Percentiles rank a stretch among this genome's conserved stretches.
phyloP scores from a whole-genome alignment of 2,888 invertebrate species.

The Melanophora roralis region DNA sequence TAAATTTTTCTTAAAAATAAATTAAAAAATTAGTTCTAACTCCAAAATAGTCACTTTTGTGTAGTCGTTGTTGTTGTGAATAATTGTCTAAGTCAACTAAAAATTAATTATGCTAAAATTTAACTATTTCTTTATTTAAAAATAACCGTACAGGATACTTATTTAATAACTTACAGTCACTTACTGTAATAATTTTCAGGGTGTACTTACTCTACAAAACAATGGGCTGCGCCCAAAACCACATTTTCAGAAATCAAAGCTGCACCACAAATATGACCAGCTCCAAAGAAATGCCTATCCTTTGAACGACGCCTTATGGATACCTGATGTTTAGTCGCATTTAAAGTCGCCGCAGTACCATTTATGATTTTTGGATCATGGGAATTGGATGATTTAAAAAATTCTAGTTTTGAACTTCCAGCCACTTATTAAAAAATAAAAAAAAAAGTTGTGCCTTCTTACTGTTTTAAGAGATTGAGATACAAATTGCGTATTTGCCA shows the following conservation, averaged over 20 bases:
- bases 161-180: no score
- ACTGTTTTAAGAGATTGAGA: background rate
- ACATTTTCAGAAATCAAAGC: slow-evolving; percentile 68
- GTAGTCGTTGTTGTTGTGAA: no score
- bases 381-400: background rate
- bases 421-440: background rate
- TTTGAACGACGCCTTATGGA: slow-evolving; percentile 67
- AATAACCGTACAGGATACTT: no score
- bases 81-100: no score
- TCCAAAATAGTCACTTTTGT: no score
- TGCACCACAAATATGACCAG: slow-evolving; percentile 74
- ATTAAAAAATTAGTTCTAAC: no score
- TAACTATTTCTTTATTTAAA: no score
- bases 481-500: no score
- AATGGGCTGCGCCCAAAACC: slow-evolving; percentile 73
- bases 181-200: no score
- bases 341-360: slow-evolving; percentile 55
- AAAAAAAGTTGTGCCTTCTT: background rate
- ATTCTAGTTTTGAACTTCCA: background rate
- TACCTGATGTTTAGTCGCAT: slow-evolving; percentile 70
- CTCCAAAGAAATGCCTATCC: slow-evolving; percentile 70
- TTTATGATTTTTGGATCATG: slow-evolving; percentile 60
- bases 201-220: slow-evolving; percentile 71
- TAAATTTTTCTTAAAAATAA: no score
- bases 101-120: no score